A percentile compares a stretch with the other conserved stretches of the same genome.
Conservation (phyloP, 2,113 vertebrate species). For the Chlorodrepanis virens region DNA sequence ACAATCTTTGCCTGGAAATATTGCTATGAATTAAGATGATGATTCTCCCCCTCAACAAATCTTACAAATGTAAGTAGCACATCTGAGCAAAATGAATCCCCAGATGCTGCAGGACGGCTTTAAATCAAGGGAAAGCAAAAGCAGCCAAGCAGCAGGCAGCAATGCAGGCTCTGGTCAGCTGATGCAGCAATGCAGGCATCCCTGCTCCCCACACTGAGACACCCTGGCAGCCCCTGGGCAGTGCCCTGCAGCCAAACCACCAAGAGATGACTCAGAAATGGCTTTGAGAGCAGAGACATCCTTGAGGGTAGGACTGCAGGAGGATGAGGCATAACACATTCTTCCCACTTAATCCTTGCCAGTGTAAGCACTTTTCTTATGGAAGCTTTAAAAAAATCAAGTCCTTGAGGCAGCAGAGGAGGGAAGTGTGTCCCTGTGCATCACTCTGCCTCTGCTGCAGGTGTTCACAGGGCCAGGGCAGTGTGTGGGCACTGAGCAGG, state of each 20-base stretch:
- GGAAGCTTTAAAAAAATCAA: not conserved
- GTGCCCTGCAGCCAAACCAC: not conserved
- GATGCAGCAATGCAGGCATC: not conserved
- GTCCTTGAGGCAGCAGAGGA: not conserved
- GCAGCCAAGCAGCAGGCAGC: not conserved
- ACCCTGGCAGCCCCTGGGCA: not conserved
- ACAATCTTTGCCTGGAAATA: not conserved
- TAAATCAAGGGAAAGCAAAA: not conserved
- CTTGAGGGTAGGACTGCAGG: not conserved
- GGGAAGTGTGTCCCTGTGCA: not conserved
- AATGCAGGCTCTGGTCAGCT: not conserved
- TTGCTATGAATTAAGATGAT: not conserved
- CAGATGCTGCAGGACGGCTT: not conserved
- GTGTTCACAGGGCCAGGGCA: fast-evolving
- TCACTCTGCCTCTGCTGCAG: not conserved
- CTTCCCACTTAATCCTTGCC: not conserved
- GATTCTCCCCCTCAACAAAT: not conserved
- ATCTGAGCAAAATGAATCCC: not conserved
- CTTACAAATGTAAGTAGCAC: not conserved
- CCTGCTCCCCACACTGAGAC: not conserved
- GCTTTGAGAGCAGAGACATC: not conserved
- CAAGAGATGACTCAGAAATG: not conserved
- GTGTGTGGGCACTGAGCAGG: not conserved
- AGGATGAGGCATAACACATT: not conserved
- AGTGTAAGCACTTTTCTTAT: not conserved